Base-by-base conservation (phyloP, 2,797 vertebrate genomes). In the Propithecus perrieri region DNA sequence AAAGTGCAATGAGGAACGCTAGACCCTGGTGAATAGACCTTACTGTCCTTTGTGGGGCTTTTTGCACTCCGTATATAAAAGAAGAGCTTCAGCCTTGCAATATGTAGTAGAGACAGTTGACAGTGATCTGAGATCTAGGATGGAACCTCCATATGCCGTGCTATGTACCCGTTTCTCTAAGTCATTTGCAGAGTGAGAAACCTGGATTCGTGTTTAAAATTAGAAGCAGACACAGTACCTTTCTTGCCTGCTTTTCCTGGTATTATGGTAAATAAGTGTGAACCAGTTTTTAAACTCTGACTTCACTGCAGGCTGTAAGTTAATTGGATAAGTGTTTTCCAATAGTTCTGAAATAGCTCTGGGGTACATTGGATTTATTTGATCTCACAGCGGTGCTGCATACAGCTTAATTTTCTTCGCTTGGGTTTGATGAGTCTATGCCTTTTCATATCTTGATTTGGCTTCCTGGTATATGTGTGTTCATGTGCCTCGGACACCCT, bases 281-380 rank as follows among this genome's bases (percentile, higher is more conserved):
- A 85, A 86, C 38, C 43, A 50, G 85, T 53, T 94, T 97, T 94
- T 89, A 96, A 97, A 91, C 24, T 72, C 74, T 92, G 43, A 91
- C 71, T 97, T 91, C 80, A 85, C 38, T 57, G 65, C 50, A 85
- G 92, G 92, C 76, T 97, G 61, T 88, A 55, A 95, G 50, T 85
- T 95, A 97, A 92, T 85, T 96, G 74, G 71, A 12, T 92, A 96
- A 84, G 50, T 83, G 80, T 97, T 97, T 96, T 87, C 72, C 61
- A 30, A 28, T 92, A 90, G 85, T 55, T 53, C 96, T 95, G 85
- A 91, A 97, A 97, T 92, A 85, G 61, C 79, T 94, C 57, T 86
- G 46, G 59, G 43, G 38, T 76, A 48, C 24, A 43, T 12, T 76
- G 86, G 67, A 92, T 90, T 81, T 83, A 61, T 69, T 96, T 63